Conservation (phyloP, 2,113 vertebrate species). For the Porphyrio hochstetteri region DNA sequence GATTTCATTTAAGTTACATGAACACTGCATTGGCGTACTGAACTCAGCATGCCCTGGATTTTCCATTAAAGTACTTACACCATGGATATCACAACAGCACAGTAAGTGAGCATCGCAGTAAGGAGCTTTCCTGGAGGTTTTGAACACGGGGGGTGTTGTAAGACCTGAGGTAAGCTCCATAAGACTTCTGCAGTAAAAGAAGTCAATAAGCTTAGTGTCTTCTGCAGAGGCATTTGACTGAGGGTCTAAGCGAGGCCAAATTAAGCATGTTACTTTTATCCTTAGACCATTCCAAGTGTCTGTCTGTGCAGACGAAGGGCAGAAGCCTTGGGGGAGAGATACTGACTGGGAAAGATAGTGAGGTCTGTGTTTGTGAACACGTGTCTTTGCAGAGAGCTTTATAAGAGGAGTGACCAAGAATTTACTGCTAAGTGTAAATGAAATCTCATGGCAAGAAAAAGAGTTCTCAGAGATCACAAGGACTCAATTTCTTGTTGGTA, state of each 20-base stretch:
- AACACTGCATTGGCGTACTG: background rate
- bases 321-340: background rate
- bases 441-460: background rate
- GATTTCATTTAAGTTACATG: constrained; percentile 22
- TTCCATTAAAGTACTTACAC: constrained; percentile 1
- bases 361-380: background rate
- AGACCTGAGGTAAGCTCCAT: background rate
- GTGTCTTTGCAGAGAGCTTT: background rate
- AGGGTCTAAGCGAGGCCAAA: background rate
- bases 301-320: background rate
- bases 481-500: background rate
- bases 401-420: background rate
- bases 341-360: background rate
- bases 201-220: constrained; percentile 24
- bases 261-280: background rate
- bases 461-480: background rate
- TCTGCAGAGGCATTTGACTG: background rate
- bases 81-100: constrained; percentile 3
- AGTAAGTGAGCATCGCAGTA: background rate
- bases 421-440: background rate
- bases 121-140: constrained; percentile 58
- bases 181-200: background rate
- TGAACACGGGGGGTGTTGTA: background rate
- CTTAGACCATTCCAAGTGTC: background rate
- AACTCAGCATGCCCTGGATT: constrained; percentile 34